Percentiles rank a stretch among this genome's conserved stretches.
Conservation (phyloP, 1,140 invertebrate genomes). For the Drosophila yakuba region DNA sequence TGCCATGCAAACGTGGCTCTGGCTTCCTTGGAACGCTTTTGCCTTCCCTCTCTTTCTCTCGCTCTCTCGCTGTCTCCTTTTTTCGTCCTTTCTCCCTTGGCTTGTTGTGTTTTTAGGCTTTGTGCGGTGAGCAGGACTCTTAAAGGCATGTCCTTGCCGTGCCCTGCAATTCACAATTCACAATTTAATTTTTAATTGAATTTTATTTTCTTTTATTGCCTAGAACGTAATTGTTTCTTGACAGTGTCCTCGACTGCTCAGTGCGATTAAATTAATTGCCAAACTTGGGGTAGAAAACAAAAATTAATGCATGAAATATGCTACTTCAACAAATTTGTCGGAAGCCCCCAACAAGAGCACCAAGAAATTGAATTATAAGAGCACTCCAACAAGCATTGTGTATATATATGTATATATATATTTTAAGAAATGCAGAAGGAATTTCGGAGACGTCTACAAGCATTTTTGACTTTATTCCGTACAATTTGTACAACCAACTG, state of each 20-base stretch:
- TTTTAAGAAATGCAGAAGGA: conserved; percentile 35
- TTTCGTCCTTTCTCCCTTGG: not conserved
- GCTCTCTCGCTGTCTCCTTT: not conserved
- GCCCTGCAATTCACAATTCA: conserved; percentile 40
- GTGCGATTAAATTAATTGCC: conserved; percentile 71
- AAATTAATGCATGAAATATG: conserved; percentile 71
- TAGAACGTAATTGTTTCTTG: conserved; percentile 45
- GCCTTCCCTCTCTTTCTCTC: not conserved
- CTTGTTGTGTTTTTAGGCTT: conserved; percentile 2
- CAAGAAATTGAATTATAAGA: conserved; percentile 74
- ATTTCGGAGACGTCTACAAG: conserved; percentile 28
- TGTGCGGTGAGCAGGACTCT: conserved; percentile 1
- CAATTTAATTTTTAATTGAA: conserved; percentile 51
- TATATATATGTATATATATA: conserved; percentile 15
- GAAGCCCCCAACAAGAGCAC: conserved; percentile 42
- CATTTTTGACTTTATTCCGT: conserved; percentile 39
- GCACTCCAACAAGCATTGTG: conserved; percentile 25
- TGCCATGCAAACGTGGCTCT: conserved; percentile 31
- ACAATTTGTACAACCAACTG: conserved; percentile 32
- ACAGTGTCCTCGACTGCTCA: conserved; percentile 38
- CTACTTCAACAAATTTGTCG: conserved; percentile 60
- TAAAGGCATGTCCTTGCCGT: conserved; percentile 24
- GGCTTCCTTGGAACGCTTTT: conserved; percentile 11
- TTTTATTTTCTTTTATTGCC: conserved; percentile 43
- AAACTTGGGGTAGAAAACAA: conserved; percentile 43